Evolutionary conservation across 2,888 invertebrate genomes (phyloP), one percentile per base, ranked within the genome.

Genomic region (Apocheima hispidaria): DNA sequence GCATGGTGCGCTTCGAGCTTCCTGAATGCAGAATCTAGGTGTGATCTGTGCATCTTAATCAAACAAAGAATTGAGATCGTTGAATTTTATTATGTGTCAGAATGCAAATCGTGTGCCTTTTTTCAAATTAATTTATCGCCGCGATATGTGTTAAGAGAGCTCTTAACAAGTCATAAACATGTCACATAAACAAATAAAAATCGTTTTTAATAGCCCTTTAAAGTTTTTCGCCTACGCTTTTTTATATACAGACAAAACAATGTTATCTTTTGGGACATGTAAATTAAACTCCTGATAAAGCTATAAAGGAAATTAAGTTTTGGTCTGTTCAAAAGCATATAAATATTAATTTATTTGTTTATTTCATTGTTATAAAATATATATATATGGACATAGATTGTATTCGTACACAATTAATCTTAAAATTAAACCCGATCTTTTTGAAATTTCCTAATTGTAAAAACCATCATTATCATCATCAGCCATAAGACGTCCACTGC

Each of bases 91-190:
- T 18, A 51, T 28, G 26, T 18, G 51, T 18, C 40, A 38, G 26
- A 40, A 51, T 30, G 28, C 51, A 40, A 51, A 28, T 10, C 14
- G 18, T 18, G 51, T 18, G 26, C 40, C 51, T 40, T 51, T 18
- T 20, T 51, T 26, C 28, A 51, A 28, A 51, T 40, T 4, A 20
- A 38, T 51, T 51, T 51, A 51, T 40, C 3, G n/a, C 23, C 18
- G 2, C 6, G 20, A 30, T 18, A 51, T 28, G 38, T 26, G 40
- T 51, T 51, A 44, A 44, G 33, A 48, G 21, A 20, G 14, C 36
- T 48, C 14, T 41, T 50, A 57, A 28, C 57, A 50, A 43, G 10
- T 43, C 41, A 43, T 57, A 57, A 57, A 57, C 23, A 57, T 35
- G 56, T 57, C 30, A 1, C 57, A 28, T 23, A 36, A 23, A 50